Base-by-base conservation (phyloP, 2,888 invertebrate genomes). In the Drosophila borealis region DNA sequence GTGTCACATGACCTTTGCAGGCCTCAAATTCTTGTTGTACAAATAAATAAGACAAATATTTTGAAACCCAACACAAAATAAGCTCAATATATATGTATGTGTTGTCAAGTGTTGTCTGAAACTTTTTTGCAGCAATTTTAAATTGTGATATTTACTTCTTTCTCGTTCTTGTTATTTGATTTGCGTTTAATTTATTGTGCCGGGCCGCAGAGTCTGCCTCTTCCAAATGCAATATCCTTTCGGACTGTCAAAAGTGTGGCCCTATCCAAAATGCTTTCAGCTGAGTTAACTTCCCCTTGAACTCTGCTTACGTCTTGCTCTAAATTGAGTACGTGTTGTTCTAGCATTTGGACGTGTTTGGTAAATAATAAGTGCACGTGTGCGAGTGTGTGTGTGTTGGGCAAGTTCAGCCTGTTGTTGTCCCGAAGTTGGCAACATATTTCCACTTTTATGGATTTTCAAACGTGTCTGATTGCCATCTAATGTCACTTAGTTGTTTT, bases 311-410 rank as follows among this genome's bases (percentile, higher is more conserved):
- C 63, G 74, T 80, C 78, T 74, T 57, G 62, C 74, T 80, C 81
- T 68, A 87, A 87, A 84, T 84, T 84, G 84, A 80, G 84, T 84
- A 85, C 84, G 84, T 87, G 84, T 85, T 87, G 80, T 87, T 81
- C 88, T 84, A 65, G 72, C 78, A 71, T 57, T 60, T 74, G 88
- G 71, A 84, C 84, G 88, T 84, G 84, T 87, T 84, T 72, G 83
- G 84, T 87, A 84, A 87, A 84, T 84, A 81, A 81, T 80, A 75
- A 73, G 65, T 74, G 63, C 80, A 86, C 78, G 66, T 71, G 61
- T 65, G 34, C 45, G 39, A 45, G 39, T 66, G 42, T 57, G 63
- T 49, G 51, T 51, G 60, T 70, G 69, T 62, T 45, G 44, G 33
- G 14, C 45, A 62, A 50, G 54, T 50, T 50, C 29, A 50, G 48